Conservation (phyloP, 2,113 vertebrate species). For the Ctenomys sociabilis region DNA sequence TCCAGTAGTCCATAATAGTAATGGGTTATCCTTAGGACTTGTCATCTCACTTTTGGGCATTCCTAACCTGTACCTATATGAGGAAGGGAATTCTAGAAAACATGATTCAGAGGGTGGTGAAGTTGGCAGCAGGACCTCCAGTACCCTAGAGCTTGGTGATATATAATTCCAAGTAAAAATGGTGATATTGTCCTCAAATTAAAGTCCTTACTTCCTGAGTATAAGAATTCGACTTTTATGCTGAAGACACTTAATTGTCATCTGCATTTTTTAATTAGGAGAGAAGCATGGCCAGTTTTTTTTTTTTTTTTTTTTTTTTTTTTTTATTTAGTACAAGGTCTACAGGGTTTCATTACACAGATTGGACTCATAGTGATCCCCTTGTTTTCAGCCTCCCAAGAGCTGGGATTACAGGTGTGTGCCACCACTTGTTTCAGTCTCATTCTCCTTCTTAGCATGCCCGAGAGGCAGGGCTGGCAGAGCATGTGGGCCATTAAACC, state of each 20-base stretch:
- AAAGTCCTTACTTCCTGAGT: not conserved
- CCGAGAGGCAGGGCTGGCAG: no score
- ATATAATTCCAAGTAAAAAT: not conserved
- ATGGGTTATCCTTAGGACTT: no score
- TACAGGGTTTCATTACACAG: no score
- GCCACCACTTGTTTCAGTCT: no score
- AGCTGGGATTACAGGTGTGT: no score
- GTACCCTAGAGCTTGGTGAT: not conserved
- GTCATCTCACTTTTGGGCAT: not conserved
- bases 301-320: not conserved
- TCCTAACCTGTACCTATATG: not conserved
- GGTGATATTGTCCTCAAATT: not conserved
- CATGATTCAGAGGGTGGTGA: not conserved
- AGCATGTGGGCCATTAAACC: no score
- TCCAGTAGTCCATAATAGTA: no score
- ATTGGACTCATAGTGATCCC: no score
- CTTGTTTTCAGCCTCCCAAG: no score
- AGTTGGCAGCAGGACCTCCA: not conserved
- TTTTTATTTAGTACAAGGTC: no score
- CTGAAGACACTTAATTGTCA: not conserved
- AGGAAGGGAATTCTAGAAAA: not conserved
- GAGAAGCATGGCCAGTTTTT: not conserved
- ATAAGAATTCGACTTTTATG: not conserved
- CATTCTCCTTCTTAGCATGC: no score
- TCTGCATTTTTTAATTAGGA: not conserved